phyloP scores from a whole-genome alignment of 2,113 vertebrate species.

The Podilymbus podiceps region DNA sequence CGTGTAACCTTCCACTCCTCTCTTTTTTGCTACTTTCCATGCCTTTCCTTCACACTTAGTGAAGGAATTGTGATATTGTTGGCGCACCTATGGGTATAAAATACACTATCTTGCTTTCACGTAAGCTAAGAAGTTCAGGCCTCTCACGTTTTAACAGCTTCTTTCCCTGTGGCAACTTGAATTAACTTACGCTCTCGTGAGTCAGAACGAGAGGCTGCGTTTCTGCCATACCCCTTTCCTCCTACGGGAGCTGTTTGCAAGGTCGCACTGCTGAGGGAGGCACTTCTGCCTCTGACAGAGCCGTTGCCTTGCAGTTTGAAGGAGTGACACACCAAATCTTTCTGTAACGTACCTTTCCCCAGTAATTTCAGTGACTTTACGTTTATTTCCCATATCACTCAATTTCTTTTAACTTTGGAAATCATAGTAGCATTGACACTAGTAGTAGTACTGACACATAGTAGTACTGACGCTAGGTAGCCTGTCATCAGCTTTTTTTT shows the following conservation, averaged over 20 bases:
- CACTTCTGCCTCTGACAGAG: neutral
- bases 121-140: neutral
- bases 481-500: neutral
- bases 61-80: neutral
- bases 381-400: neutral
- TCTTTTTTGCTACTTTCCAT: neutral
- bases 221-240: neutral
- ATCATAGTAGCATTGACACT: neutral
- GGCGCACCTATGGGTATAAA: neutral
- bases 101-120: neutral
- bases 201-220: neutral
- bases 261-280: neutral
- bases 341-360: neutral
- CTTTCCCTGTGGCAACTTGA: neutral
- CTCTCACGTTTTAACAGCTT: neutral
- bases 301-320: neutral
- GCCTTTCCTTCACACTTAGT: neutral
- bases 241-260: neutral
- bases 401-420: neutral
- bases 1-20: neutral
- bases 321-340: neutral
- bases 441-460: neutral
- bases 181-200: neutral
- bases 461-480: neutral
- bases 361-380: neutral